These are phyloP conservation scores for Allacma fusca DNA, from an alignment of 2,888 invertebrate genomes.

Conservation along the genomic window DNA sequence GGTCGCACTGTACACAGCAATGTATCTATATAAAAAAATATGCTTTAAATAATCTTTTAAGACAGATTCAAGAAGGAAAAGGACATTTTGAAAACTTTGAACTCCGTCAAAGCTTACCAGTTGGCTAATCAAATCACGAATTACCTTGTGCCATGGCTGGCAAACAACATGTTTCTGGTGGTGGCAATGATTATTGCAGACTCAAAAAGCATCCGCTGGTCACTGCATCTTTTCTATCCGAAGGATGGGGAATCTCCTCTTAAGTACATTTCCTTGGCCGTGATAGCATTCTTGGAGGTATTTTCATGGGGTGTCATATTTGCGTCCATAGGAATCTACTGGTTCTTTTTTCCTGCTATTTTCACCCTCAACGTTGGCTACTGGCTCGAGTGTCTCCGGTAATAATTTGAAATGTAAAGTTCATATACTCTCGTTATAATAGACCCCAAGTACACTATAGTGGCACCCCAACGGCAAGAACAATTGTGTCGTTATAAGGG, in stretches of 20 bases:
- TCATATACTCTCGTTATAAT: no score
- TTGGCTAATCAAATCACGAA: background rate
- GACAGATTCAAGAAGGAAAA: background rate
- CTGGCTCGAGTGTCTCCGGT: no score
- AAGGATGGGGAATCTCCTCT: background rate
- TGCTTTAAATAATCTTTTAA: background rate
- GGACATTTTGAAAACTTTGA: background rate
- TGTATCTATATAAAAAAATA: no score
- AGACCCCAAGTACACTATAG: no score
- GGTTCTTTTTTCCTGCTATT: no score
- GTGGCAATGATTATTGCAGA: background rate
- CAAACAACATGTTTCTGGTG: background rate
- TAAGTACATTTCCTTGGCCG: background rate
- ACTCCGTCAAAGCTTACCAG: background rate
- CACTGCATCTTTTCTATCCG: background rate
- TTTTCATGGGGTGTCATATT: background rate
- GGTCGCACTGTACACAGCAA: no score
- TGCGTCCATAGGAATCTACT: background rate
- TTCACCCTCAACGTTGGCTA: no score
- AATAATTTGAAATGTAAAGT: no score
- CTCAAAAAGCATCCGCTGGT: background rate
- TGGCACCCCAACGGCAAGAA: no score
- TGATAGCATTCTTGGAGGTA: background rate
- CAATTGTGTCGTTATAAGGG: no score
- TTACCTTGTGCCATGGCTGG: background rate